Base-by-base conservation (phyloP, 2,888 invertebrate genomes). In the Eilema griseolum region DNA sequence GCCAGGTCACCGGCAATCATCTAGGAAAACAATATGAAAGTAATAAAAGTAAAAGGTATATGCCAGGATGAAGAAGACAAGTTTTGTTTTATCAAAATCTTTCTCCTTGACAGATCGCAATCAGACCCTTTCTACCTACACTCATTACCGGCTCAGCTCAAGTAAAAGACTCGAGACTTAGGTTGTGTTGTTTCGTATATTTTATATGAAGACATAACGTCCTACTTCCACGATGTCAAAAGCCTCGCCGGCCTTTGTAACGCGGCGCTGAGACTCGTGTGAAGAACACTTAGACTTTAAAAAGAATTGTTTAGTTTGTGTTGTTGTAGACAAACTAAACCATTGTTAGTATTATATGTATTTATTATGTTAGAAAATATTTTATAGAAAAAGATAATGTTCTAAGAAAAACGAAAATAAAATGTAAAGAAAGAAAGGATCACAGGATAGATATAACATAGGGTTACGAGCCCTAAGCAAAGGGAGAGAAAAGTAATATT, bases 141-240 rank as follows among this genome's bases (percentile, higher is more conserved):
- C 33, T 65, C 69, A 65, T 65, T 69, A 65, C 60, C 37, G 11
- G 41, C 31, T 26, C 28, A 60, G 64, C 52, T 61, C 24, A 60
- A 67, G 20, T 66, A 24, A 69, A 76, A 79, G 74, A 20, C 72
- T 75, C 70, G 61, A 72, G 62, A 76, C 69, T 72, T 59, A 67
- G 23, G 61, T 71, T 77, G 75, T 75, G 77, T 80, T 82, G 82
- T 80, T 62, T 66, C 68, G 64, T 72, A 78, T 74, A 78, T 75
- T 78, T 76, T 74, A 74, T 78, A 76, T 62, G 75, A 80, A 81
- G 81, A 81, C 83, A 70, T 82, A 82, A 81, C 81, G 83, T 62
- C 61, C 71, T 73, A 72, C 78, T 81, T 72, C 62, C 52, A 67
- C 72, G 74, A 78, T 75, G 81, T 80, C 83, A 82, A 83, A 80